These are phyloP conservation scores for Dendroctonus ponderosae DNA, from an alignment of 1,140 invertebrate genomes.

Conservation along the genomic window DNA sequence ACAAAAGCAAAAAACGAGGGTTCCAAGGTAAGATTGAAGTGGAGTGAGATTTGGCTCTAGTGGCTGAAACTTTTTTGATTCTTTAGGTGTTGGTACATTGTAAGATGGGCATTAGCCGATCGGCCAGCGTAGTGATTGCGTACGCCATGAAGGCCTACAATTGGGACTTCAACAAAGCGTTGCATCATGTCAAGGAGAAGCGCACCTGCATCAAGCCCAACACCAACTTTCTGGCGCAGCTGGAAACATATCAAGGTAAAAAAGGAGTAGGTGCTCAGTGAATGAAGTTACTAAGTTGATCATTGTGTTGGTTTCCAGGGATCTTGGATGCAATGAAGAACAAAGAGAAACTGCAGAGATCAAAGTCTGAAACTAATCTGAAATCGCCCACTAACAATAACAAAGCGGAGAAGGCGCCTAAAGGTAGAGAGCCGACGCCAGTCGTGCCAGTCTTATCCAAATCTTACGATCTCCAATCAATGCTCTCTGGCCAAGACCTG, in stretches of 20 bases:
- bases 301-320: constrained; percentile 47
- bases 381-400: constrained; percentile 62
- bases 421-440: constrained; percentile 58
- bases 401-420: constrained; percentile 50
- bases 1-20: constrained; percentile 85
- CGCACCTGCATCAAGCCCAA: constrained; percentile 95
- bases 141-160: constrained; percentile 97
- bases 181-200: constrained; percentile 86
- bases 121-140: constrained; percentile 96
- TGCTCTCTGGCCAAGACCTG: constrained; percentile 43
- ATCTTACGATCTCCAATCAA: constrained; percentile 49
- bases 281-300: neutral
- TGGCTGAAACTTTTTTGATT: too few relatives aligned
- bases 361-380: constrained; percentile 89
- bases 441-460: constrained; percentile 56
- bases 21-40: constrained; percentile 52
- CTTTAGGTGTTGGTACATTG: constrained; percentile 92
- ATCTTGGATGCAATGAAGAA: constrained; percentile 96
- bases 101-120: constrained; percentile 98
- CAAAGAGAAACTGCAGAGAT: constrained; percentile 85
- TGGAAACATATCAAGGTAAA: constrained; percentile 87
- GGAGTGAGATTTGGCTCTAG: too few relatives aligned
- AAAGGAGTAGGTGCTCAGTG: neutral
- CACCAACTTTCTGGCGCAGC: constrained; percentile 86
- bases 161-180: constrained; percentile 86